Evolutionary conservation across 2,797 vertebrate species (phyloP), one percentile per base, ranked within the genome.

Genomic region (Australoheros facetus): DNA sequence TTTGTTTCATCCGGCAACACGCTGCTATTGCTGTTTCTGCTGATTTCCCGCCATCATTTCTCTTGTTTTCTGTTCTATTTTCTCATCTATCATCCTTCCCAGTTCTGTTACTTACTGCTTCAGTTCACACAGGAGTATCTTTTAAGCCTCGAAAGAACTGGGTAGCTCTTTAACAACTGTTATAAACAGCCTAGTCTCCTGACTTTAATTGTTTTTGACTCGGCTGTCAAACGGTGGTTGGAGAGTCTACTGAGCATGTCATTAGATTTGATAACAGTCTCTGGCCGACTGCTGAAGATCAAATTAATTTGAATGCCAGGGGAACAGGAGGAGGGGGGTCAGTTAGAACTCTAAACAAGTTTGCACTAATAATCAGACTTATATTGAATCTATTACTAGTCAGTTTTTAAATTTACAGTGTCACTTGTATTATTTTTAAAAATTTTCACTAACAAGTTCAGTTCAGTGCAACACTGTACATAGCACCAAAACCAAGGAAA

Each of bases 261-360:
- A 90, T 91, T 89, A 81, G 77, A 88, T 88, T 77, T 88, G 82
- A 89, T 83, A 79, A 82, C 45, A 9, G 66, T 80, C 81, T 83
- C 56, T 56, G 66, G 71, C 72, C 28, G 58, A 81, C 83, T 83
- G 62, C 71, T 71, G 57, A 81, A 77, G 80, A 85, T 80, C 78
- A 85, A 45, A 84, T 88, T 62, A 28, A 64, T 87, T 66, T 56
- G 13, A 66, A 69, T 79, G 72, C 64, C 71, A 57, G 32, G 73
- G 34, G 53, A 79, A 66, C 28, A 19, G 37, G 1, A 23, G n/a
- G 2, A 14, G 1, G 45, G n/a, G 23, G 3, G 13, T 45, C 26
- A 19, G 16, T 28, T 66, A 28, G 42, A 66, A 66, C 62, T 66
- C 62, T 28, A 45, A 66, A 48, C 1, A 69, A 69, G 17, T 30